Evolutionary conservation across 2,113 vertebrate species (phyloP).

Genomic region (Tapirus terrestris): DNA sequence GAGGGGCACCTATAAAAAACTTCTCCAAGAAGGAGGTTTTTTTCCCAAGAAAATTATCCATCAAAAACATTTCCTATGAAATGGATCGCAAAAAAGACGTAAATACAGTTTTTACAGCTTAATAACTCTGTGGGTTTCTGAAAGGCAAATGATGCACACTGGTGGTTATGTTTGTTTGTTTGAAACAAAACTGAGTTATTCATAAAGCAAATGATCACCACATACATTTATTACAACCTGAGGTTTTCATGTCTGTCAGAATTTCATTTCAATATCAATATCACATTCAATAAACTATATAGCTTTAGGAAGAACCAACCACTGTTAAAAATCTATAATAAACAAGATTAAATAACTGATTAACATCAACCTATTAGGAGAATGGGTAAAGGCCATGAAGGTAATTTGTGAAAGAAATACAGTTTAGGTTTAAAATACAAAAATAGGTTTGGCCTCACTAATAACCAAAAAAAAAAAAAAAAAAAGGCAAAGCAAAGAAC

Average conservation of each 20-base stretch:
- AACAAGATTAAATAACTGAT: not conserved
- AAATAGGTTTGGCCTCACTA: not conserved
- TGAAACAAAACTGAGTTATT: not conserved
- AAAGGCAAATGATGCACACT: conserved; percentile 64
- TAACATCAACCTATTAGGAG: not conserved
- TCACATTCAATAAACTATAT: not conserved
- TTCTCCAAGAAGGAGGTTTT: not conserved
- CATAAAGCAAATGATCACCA: not conserved
- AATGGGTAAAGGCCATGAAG: not conserved
- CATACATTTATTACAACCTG: not conserved
- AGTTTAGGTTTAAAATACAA: not conserved
- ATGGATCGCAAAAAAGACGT: not conserved
- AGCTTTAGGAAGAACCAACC: not conserved
- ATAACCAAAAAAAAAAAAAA: not conserved
- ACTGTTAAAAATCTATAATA: not conserved
- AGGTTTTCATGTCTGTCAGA: not conserved
- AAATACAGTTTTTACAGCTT: not conserved
- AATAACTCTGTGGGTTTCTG: not conserved
- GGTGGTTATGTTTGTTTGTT: not conserved
- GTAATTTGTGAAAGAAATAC: not conserved
- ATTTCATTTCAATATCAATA: not conserved
- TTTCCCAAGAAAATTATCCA: not conserved
- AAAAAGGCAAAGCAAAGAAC: not conserved
- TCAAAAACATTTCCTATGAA: not conserved
- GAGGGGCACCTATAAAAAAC: not conserved